phyloP scores from a whole-genome alignment of 2,113 vertebrate species.

The Cyanocitta stelleri region DNA sequence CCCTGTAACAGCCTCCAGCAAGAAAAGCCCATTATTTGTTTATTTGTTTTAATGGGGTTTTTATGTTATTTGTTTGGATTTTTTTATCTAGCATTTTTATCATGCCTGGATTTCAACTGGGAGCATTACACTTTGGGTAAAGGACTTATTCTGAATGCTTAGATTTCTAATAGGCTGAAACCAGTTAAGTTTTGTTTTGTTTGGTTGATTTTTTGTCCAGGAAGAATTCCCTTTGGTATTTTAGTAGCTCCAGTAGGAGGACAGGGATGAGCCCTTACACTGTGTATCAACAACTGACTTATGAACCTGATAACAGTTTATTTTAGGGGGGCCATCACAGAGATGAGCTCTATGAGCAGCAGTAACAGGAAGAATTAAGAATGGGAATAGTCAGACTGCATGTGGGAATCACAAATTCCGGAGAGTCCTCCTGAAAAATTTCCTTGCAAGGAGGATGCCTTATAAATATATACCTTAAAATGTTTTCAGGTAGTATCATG shows the following conservation, averaged over 20 bases:
- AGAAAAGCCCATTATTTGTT: background rate
- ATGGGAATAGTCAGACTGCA: background rate
- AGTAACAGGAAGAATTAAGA: background rate
- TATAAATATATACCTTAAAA: background rate
- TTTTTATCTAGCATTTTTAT: background rate
- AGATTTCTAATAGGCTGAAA: background rate
- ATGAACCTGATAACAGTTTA: background rate
- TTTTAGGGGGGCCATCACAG: background rate
- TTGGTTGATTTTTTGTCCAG: background rate
- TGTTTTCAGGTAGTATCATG: background rate
- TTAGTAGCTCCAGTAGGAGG: background rate
- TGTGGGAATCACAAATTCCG: background rate
- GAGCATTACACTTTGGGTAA: background rate
- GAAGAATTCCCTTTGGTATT: background rate
- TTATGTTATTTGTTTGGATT: background rate
- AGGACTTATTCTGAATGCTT: background rate
- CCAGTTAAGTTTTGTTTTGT: background rate
- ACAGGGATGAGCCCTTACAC: background rate
- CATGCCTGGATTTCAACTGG: background rate
- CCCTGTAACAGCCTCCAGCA: background rate
- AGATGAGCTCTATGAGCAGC: background rate
- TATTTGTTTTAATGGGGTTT: background rate
- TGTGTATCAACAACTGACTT: background rate
- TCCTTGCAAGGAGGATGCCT: background rate
- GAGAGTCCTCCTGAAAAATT: background rate